A percentile compares a stretch with the other conserved stretches of the same genome.
phyloP scores from a whole-genome alignment of 2,113 vertebrate genomes.

The Chaetops frenatus region DNA sequence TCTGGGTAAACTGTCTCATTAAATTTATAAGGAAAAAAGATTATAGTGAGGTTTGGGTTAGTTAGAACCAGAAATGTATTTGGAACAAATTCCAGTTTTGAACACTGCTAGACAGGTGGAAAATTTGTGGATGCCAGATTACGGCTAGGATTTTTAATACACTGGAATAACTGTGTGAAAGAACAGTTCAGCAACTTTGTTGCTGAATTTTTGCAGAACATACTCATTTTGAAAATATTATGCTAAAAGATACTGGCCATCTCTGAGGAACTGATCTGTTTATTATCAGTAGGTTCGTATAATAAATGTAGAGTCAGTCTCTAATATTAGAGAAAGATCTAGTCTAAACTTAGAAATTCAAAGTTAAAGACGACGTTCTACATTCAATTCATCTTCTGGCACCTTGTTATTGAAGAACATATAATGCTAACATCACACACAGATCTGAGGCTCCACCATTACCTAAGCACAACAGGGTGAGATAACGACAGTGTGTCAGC shows the following conservation, averaged over 20 bases:
- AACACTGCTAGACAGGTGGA: conserved; percentile 5
- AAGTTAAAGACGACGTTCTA: conserved; percentile 8
- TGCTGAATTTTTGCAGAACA: background rate
- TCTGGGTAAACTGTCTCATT: conserved; percentile 8
- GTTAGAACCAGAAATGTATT: conserved; percentile 9
- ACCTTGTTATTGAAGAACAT: conserved; percentile 53
- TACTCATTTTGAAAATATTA: background rate
- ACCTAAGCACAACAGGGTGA: conserved; percentile 64
- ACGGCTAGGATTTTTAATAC: background rate
- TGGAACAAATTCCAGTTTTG: background rate
- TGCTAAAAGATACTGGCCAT: background rate
- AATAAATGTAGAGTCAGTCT: background rate
- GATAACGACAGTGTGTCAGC: conserved; percentile 42
- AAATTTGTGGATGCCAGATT: background rate
- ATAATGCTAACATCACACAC: conserved; percentile 44
- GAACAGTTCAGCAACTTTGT: background rate
- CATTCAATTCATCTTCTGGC: conserved; percentile 29
- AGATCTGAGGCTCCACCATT: conserved; percentile 44
- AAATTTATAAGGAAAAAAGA: conserved; percentile 3
- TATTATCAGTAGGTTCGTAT: background rate
- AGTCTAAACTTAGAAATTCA: conserved; percentile 36
- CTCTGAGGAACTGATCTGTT: background rate
- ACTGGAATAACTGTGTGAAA: background rate
- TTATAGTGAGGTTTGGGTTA: background rate
- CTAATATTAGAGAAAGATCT: conserved; percentile 3